These are phyloP conservation scores for Aldabrachelys gigantea DNA, from an alignment of 2,113 vertebrate species.

Conservation along the genomic window DNA sequence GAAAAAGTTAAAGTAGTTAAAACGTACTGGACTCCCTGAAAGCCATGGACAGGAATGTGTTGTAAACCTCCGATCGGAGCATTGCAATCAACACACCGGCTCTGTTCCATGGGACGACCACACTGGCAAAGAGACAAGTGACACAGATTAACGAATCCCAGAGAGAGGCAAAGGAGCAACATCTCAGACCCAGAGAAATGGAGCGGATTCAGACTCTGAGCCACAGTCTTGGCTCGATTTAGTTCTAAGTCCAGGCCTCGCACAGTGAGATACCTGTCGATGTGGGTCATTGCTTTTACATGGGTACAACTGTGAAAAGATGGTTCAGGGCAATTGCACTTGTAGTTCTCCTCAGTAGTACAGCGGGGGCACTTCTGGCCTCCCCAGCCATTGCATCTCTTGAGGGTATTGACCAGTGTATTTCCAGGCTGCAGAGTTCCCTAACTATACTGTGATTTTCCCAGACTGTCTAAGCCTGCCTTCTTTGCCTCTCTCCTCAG, in stretches of 20 bases:
- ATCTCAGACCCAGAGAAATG: background rate
- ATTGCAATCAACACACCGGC: conserved; percentile 83
- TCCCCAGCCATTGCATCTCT: background rate
- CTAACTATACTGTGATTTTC: background rate
- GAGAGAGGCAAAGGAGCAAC: background rate
- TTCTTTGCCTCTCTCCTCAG: background rate
- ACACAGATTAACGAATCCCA: background rate
- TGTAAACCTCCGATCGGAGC: conserved; percentile 71
- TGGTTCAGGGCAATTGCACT: background rate
- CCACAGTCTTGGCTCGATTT: background rate
- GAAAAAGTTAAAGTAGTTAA: background rate
- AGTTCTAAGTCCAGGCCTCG: background rate
- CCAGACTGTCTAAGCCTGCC: background rate
- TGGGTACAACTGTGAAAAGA: background rate
- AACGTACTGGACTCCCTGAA: background rate
- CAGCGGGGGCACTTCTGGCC: background rate
- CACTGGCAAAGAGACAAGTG: conserved; percentile 79
- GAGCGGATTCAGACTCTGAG: background rate
- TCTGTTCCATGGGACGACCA: conserved; percentile 80
- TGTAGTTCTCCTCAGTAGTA: background rate
- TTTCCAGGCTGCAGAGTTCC: background rate
- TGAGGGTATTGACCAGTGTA: background rate
- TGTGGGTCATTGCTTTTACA: background rate
- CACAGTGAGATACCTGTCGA: background rate
- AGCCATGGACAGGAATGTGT: conserved; percentile 58